Conservation (phyloP, 1,140 invertebrate genomes). For the Drosophila sp. region DNA sequence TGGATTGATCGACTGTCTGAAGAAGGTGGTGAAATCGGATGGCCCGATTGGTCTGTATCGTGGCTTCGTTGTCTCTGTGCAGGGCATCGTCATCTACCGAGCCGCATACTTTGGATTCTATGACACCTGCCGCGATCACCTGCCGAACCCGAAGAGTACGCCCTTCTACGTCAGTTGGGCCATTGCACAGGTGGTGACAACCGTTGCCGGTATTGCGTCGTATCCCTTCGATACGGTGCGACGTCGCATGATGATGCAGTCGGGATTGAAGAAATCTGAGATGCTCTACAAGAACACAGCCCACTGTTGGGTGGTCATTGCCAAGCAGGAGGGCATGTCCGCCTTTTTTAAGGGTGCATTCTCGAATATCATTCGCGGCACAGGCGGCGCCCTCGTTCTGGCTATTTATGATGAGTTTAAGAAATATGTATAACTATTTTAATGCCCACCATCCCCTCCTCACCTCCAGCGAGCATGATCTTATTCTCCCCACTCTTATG, state of each 20-base stretch:
- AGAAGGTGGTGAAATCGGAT: slow-evolving; percentile 94
- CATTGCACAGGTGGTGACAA: slow-evolving; percentile 90
- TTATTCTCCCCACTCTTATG: background rate
- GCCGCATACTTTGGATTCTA: slow-evolving; percentile 96
- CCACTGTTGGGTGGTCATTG: slow-evolving; percentile 90
- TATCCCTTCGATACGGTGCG: slow-evolving; percentile 97
- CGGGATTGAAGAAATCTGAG: slow-evolving; percentile 89
- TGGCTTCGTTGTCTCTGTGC: slow-evolving; percentile 96
- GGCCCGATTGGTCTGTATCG: slow-evolving; percentile 94
- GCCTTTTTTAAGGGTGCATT: slow-evolving; percentile 94
- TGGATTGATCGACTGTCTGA: slow-evolving; percentile 93
- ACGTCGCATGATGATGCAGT: slow-evolving; percentile 97
- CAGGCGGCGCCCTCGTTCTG: slow-evolving; percentile 92
- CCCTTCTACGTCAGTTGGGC: slow-evolving; percentile 86
- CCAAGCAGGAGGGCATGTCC: slow-evolving; percentile 88
- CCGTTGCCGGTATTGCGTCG: slow-evolving; percentile 93
- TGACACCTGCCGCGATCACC: slow-evolving; percentile 91
- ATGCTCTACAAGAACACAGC: slow-evolving; percentile 92
- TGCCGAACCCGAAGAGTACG: slow-evolving; percentile 93
- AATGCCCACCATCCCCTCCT: background rate
- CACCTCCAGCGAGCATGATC: background rate
- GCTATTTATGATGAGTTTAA: slow-evolving; percentile 92
- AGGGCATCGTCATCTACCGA: slow-evolving; percentile 94
- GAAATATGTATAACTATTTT: slow-evolving; percentile 82
- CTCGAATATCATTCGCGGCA: slow-evolving; percentile 91